phyloP scores from a whole-genome alignment of 2,113 vertebrate genomes.

The Gallinago jamesoni region DNA sequence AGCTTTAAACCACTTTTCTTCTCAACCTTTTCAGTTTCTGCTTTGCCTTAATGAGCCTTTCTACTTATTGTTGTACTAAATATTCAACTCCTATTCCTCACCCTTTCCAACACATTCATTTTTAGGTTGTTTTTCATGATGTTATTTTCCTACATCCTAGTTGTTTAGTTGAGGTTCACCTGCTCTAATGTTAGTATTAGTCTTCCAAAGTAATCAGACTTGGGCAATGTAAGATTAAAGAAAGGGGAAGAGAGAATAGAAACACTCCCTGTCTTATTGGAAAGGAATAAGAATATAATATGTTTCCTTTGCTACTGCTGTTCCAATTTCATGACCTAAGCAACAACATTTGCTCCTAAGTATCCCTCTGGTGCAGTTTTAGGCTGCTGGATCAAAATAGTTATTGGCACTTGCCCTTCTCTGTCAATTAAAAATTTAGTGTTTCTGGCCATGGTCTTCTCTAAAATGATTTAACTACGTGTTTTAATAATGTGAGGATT shows the following conservation, averaged over 20 bases:
- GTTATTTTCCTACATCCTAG: neutral
- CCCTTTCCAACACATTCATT: neutral
- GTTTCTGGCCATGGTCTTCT: neutral
- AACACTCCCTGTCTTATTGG: neutral
- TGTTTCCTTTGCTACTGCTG: neutral
- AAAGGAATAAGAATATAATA: neutral
- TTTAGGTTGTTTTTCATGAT: neutral
- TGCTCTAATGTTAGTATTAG: neutral
- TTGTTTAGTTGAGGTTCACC: neutral
- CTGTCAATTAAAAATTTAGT: neutral
- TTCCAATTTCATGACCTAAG: neutral
- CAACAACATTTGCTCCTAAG: neutral
- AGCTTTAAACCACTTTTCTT: neutral
- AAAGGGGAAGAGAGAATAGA: neutral
- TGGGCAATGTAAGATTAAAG: neutral
- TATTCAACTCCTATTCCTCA: neutral
- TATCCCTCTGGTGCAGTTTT: neutral
- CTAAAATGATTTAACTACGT: neutral
- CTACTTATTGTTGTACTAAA: neutral
- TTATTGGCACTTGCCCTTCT: neutral
- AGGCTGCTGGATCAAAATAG: neutral
- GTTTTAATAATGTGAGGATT: neutral
- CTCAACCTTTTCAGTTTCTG: neutral
- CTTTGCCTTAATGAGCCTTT: neutral
- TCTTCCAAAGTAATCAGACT: neutral